Percentiles rank a stretch among this genome's conserved stretches.
phyloP scores from a whole-genome alignment of 2,888 invertebrate genomes.

The Agrotis clavis region DNA sequence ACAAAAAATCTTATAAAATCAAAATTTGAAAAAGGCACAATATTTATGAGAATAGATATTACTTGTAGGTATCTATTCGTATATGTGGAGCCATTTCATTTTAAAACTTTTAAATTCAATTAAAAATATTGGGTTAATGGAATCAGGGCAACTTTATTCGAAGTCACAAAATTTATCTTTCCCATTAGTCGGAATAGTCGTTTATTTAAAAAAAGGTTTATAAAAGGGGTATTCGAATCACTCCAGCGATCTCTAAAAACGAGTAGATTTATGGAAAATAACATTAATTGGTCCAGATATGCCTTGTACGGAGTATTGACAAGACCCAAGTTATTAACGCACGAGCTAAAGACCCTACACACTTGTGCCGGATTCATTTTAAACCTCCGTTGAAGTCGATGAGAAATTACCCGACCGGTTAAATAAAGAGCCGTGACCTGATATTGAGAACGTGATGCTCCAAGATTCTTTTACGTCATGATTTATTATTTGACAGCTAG shows the following conservation, averaged over 20 bases:
- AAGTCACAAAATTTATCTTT: slow-evolving; percentile 22
- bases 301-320: slow-evolving; percentile 58
- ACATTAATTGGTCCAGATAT: slow-evolving; percentile 71
- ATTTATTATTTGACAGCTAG: too few relatives aligned
- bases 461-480: too few relatives aligned
- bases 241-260: slow-evolving; percentile 47
- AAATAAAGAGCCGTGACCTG: neutral
- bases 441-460: neutral
- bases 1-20: slow-evolving; percentile 1
- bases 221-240: slow-evolving; percentile 23
- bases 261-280: slow-evolving; percentile 68
- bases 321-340: slow-evolving; percentile 58
- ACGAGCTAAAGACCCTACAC: slow-evolving; percentile 15
- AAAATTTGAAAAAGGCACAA: slow-evolving; percentile 2
- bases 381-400: neutral
- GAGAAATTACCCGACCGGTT: slow-evolving; percentile 16
- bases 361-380: slow-evolving; percentile 18
- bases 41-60: slow-evolving; percentile 31
- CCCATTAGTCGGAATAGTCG: slow-evolving; percentile 14
- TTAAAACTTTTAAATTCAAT: slow-evolving; percentile 12
- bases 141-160: slow-evolving; percentile 3
- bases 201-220: slow-evolving; percentile 41
- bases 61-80: neutral
- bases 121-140: slow-evolving; percentile 11
- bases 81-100: slow-evolving; percentile 1